These are phyloP conservation scores for Lamellibrachia luymesi DNA, from an alignment of 1,140 invertebrate genomes.

Conservation along the genomic window DNA sequence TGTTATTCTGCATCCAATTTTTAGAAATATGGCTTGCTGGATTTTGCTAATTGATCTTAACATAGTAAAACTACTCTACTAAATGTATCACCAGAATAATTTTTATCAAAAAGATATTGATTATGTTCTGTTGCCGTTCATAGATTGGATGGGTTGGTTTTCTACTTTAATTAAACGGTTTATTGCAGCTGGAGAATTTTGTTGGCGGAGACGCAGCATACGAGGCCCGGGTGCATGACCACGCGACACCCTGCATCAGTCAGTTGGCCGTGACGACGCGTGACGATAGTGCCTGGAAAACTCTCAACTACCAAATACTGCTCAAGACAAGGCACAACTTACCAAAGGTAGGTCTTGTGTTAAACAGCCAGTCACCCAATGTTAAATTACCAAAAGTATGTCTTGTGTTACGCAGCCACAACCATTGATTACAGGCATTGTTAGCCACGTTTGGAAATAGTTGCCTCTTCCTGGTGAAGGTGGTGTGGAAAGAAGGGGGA, in stretches of 20 bases:
- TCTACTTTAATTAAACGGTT: neutral
- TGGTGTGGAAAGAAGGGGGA: too few species aligned
- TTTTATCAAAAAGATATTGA: neutral
- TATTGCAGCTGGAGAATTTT: conserved; percentile 71
- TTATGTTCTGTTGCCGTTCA: neutral
- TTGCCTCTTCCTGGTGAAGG: neutral
- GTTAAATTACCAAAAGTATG: too few species aligned
- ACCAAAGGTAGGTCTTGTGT: conserved; percentile 55
- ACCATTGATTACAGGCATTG: too few species aligned
- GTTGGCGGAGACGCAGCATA: conserved; percentile 66
- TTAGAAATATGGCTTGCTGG: too few species aligned
- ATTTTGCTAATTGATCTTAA: too few species aligned
- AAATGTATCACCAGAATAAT: too few species aligned
- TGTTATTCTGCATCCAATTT: too few species aligned
- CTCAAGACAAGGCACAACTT: conserved; percentile 79
- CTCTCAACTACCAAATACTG: conserved; percentile 83
- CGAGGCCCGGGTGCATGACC: conserved; percentile 63
- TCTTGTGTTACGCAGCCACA: too few species aligned
- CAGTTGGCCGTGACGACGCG: conserved; percentile 76
- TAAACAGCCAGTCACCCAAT: too few species aligned
- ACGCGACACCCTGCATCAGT: conserved; percentile 75
- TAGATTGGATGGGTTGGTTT: too few species aligned
- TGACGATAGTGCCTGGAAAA: conserved; percentile 84
- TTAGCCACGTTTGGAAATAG: neutral
- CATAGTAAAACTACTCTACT: too few species aligned